Base-by-base conservation (phyloP, 1,140 invertebrate species). In the Acromyrmex heyeri region DNA sequence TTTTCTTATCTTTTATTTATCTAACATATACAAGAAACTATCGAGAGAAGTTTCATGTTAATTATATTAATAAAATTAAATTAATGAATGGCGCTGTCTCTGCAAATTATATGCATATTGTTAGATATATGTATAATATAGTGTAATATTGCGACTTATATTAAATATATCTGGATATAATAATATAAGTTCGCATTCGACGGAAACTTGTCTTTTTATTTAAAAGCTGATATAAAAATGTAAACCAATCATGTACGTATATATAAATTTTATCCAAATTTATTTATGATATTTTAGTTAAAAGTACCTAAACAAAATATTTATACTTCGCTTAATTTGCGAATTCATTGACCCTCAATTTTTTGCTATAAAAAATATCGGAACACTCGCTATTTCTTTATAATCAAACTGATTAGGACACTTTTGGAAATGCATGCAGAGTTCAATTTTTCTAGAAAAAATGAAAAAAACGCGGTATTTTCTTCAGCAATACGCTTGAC, bases 401-500 rank as follows among this genome's bases (percentile, higher is more conserved):
- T 3, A 38, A 75, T 30, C n/a, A 75, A 69, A 72, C 0, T 48
- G 6, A 48, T 73, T 55, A 30, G 16, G 16, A 73, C 1, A 64
- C 6, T 64, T 48, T 44, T 77, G 3, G 12, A 38, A 70, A 70
- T 8, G 21, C 16, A n/a, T 55, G 50, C 27, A n/a, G 50, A 55
- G 1, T 34, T 55, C 4, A 3, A 77, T 77, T 77, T 30, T 21
- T 76, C 30, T 38, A 38, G n/a, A 18, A 6, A 30, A 14, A 18
- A 76, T n/a, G 18, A 75, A 55, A 34, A 7, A 1, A 18, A 53
- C 27, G 48, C 10, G 50, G 12, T 34, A 16, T 3, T 38, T 21
- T 76, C 8, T 24, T 44, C n/a, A 14, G 53, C 38, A 79, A 69
- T 34, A 34, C 24, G 12, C 77, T 81, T 55, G 64, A 81, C 64